Evolutionary conservation across 2,888 invertebrate species (phyloP).

Genomic region (Bembecia ichneumoniformis): DNA sequence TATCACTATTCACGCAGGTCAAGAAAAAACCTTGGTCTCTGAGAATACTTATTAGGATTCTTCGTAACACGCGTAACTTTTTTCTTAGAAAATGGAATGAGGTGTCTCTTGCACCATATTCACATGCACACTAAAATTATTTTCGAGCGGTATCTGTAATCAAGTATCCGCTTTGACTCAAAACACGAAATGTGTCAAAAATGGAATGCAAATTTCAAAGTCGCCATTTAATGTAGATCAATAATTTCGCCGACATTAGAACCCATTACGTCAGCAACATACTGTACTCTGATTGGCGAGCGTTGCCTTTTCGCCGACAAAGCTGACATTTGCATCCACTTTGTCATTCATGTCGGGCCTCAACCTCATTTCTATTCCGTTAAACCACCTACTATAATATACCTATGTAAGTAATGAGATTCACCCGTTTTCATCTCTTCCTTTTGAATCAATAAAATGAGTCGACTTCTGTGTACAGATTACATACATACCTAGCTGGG

Average conservation of each 20-base stretch:
- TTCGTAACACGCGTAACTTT: too few relatives aligned
- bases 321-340: conserved; percentile 64
- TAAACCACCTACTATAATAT: conserved; percentile 38
- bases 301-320: conserved; percentile 44
- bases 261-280: conserved; percentile 3
- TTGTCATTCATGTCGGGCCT: conserved; percentile 63
- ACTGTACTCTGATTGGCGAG: conserved; percentile 32
- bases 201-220: background rate
- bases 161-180: background rate
- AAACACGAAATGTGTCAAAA: too few relatives aligned
- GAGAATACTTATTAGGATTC: too few relatives aligned
- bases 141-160: too few relatives aligned
- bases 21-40: too few relatives aligned
- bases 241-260: background rate
- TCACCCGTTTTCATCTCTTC: conserved; percentile 53
- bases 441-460: conserved; percentile 42
- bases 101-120: too few relatives aligned
- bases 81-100: too few relatives aligned
- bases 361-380: conserved; percentile 57
- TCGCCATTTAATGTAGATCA: background rate
- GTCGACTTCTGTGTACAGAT: conserved; percentile 3
- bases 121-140: too few relatives aligned
- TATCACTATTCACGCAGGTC: too few relatives aligned
- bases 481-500: too few relatives aligned
- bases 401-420: conserved; percentile 49